A percentile compares a stretch with the other conserved stretches of the same genome.
Conservation (phyloP, 2,797 vertebrate species). For the Lepilemur septentrionalis region DNA sequence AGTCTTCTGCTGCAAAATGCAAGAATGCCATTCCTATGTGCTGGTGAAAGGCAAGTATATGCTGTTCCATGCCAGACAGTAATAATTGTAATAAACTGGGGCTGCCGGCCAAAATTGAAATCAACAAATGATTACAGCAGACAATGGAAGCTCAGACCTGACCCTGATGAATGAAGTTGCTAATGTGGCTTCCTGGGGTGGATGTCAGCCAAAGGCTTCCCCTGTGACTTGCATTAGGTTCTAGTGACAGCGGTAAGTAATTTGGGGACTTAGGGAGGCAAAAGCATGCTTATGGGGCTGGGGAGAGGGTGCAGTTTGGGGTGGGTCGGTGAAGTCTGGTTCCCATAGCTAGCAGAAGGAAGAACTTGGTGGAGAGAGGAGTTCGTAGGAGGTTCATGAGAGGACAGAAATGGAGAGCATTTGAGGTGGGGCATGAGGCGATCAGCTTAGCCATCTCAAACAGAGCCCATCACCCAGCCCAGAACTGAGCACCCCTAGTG, state of each 20-base stretch:
- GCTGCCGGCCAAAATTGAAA: conserved; percentile 23
- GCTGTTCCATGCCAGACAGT: neutral
- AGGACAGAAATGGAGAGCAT: neutral
- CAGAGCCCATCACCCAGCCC: neutral
- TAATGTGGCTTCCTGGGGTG: conserved; percentile 24
- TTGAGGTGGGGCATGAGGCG: neutral
- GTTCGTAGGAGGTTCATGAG: neutral
- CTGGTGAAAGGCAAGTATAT: neutral
- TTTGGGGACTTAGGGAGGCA: neutral
- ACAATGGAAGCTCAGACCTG: conserved; percentile 12
- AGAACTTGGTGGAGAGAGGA: neutral
- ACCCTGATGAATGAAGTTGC: conserved; percentile 48
- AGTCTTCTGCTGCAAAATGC: neutral
- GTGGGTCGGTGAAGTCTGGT: neutral
- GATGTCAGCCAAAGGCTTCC: conserved; percentile 10
- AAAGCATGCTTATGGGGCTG: neutral
- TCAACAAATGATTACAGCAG: conserved; percentile 55
- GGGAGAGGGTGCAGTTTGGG: neutral
- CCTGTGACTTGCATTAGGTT: conserved; percentile 8
- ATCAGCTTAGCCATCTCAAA: neutral
- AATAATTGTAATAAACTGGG: conserved; percentile 33
- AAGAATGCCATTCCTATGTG: neutral
- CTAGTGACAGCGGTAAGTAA: conserved; percentile 1
- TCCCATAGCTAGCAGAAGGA: neutral
- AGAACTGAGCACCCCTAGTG: neutral